Conservation (phyloP, 2,113 vertebrate species). For the Phodopus roborovskii region DNA sequence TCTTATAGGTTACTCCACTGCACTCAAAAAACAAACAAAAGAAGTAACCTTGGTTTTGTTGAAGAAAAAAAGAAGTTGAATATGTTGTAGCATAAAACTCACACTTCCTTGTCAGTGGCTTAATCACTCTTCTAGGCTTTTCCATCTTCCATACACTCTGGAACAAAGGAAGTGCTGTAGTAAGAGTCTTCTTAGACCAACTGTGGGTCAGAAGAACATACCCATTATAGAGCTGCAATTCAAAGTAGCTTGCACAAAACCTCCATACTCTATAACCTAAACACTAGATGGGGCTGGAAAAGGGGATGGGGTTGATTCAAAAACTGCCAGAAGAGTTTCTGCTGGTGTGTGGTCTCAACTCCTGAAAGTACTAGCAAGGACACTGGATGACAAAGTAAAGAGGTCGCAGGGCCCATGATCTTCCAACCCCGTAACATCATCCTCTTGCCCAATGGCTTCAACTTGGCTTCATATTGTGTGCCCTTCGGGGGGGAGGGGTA, state of each 20-base stretch:
- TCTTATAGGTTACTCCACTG: neutral
- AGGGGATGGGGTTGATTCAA: neutral
- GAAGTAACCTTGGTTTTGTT: neutral
- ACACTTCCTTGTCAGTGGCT: neutral
- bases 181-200: neutral
- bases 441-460: neutral
- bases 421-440: neutral
- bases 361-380: neutral
- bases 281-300: neutral
- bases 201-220: too few species aligned
- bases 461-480: neutral
- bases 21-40: too few species aligned
- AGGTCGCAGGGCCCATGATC: rapidly evolving
- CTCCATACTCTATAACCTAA: neutral
- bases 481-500: neutral
- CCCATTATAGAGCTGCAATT: neutral
- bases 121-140: rapidly evolving
- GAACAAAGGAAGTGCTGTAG: neutral
- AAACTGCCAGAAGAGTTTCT: neutral
- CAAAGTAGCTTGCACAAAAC: neutral
- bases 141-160: neutral
- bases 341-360: neutral
- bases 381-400: neutral
- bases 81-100: neutral
- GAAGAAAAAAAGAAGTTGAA: neutral